Conservation (phyloP, 2,113 vertebrate genomes). For the Pardalotus punctatus region DNA sequence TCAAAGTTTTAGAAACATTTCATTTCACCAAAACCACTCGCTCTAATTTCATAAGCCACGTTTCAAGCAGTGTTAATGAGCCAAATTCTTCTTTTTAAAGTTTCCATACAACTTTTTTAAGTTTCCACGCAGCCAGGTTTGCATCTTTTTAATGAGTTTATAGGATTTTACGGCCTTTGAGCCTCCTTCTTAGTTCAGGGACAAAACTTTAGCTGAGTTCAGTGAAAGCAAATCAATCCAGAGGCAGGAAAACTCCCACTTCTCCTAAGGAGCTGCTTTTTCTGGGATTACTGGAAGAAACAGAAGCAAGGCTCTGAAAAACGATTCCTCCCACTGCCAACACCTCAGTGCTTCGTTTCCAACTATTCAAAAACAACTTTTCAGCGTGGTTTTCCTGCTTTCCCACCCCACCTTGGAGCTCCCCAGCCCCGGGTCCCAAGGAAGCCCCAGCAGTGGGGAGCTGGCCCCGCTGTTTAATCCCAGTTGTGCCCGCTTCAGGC, state of each 20-base stretch:
- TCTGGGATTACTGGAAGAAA: background rate
- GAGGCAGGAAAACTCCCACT: background rate
- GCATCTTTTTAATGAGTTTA: constrained; percentile 41
- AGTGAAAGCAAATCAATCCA: background rate
- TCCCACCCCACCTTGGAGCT: background rate
- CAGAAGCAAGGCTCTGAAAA: background rate
- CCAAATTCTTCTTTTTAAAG: background rate
- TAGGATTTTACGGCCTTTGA: background rate
- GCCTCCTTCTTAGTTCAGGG: background rate
- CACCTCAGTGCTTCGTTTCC: background rate
- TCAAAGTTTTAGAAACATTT: background rate
- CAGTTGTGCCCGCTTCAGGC: background rate
- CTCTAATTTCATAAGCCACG: fast-evolving
- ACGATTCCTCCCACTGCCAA: fast-evolving
- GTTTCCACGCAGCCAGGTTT: background rate
- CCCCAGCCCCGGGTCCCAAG: background rate
- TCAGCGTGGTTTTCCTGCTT: background rate
- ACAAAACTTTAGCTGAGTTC: background rate
- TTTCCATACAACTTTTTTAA: too few species aligned
- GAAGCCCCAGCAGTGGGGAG: background rate
- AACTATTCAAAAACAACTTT: background rate
- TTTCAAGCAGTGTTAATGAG: background rate
- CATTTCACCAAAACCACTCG: background rate
- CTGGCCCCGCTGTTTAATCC: constrained; percentile 1
- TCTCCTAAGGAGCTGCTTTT: background rate